phyloP scores from a whole-genome alignment of 2,797 vertebrate genomes.

The Merluccius polli region DNA sequence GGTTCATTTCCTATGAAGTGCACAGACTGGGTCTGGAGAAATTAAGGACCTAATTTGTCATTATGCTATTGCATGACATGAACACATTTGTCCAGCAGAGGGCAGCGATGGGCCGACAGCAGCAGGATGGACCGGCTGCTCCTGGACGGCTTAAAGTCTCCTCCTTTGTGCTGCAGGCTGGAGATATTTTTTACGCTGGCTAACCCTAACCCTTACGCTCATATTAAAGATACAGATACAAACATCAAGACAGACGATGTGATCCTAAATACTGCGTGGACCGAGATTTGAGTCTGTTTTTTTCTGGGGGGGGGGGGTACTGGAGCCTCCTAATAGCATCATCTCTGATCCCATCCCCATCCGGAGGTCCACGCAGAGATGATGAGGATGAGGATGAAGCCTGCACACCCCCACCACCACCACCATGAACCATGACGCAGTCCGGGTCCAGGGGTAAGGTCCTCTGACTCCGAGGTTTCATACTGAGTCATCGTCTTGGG shows the following conservation, averaged over 20 bases:
- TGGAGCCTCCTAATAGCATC: background rate
- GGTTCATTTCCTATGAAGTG: background rate
- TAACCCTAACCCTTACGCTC: no score
- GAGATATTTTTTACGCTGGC: background rate
- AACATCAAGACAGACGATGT: background rate
- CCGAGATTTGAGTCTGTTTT: background rate
- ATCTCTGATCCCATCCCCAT: background rate
- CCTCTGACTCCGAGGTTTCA: background rate
- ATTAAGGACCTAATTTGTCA: background rate
- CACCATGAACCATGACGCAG: background rate
- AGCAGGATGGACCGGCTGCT: background rate
- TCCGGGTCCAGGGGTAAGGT: background rate
- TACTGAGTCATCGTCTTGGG: constrained; percentile 10
- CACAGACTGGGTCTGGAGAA: background rate
- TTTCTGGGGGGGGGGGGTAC: no score
- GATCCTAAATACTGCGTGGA: background rate
- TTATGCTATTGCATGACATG: background rate
- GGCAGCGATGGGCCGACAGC: background rate
- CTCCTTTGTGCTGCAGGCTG: background rate
- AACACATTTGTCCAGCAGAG: background rate
- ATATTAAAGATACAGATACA: background rate
- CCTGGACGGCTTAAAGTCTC: background rate
- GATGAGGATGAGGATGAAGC: no score
- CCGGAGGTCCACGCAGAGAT: background rate
- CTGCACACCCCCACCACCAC: background rate